Conservation (phyloP, 2,797 vertebrate species). For the Garrulus glandarius region DNA sequence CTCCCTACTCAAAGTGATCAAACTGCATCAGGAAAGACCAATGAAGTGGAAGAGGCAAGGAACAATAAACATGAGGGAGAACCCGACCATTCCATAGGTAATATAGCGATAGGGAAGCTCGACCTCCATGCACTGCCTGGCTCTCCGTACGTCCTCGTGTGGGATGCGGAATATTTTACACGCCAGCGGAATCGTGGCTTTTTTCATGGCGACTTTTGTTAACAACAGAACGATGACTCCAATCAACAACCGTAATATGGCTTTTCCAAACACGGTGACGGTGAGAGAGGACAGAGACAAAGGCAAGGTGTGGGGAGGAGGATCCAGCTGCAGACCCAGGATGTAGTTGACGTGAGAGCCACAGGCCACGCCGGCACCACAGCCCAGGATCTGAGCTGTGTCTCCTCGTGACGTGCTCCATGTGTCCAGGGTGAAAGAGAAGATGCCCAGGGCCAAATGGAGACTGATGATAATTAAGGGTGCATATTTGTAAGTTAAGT, state of each 20-base stretch:
- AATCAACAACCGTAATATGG: constrained; percentile 76
- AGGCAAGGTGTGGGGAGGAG: constrained; percentile 74
- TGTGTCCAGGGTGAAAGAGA: constrained; percentile 94
- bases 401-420: constrained; percentile 98
- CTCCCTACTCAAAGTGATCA: not conserved
- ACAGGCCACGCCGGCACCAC: constrained; percentile 90
- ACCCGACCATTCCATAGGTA: constrained; percentile 88
- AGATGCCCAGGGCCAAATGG: constrained; percentile 87
- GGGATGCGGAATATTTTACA: constrained; percentile 81
- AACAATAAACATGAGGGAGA: constrained; percentile 85
- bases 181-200: constrained; percentile 84
- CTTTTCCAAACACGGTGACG: constrained; percentile 71
- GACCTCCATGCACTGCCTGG: constrained; percentile 91
- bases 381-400: constrained; percentile 93
- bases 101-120: constrained; percentile 95
- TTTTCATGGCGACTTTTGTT: constrained; percentile 85
- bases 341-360: constrained; percentile 84
- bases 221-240: constrained; percentile 84
- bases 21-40: constrained; percentile 79
- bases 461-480: constrained; percentile 87
- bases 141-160: constrained; percentile 78
- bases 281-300: constrained; percentile 74
- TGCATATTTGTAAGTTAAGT: constrained; percentile 83
- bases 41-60: constrained; percentile 83
- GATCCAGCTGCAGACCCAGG: constrained; percentile 82